phyloP scores from a whole-genome alignment of 1,140 invertebrate genomes.

The Scylla paramamosain region DNA sequence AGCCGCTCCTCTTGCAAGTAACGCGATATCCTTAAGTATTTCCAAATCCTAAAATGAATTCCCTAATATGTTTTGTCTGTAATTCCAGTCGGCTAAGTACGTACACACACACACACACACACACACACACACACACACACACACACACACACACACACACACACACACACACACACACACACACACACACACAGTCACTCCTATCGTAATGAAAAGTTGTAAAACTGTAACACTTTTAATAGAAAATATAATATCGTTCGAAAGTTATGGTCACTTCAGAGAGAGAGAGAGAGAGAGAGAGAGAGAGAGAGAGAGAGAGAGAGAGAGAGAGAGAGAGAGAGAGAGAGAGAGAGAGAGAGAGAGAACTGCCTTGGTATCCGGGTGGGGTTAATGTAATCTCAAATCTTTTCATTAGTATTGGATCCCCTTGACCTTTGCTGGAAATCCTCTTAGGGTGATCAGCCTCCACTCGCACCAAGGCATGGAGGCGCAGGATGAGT shows the following conservation, averaged over 20 bases:
- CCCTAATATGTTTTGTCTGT: neutral
- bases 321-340: too few species aligned
- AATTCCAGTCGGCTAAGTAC: neutral
- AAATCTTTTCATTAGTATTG: conserved; percentile 24
- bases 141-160: conserved; percentile 50
- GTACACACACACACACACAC: conserved; percentile 47
- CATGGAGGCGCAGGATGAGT: neutral
- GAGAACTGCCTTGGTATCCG: neutral
- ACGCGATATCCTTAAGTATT: too few species aligned
- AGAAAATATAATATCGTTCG: neutral
- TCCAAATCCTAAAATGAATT: too few species aligned
- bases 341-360: too few species aligned
- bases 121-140: conserved; percentile 52
- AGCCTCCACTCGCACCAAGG: neutral
- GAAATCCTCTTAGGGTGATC: neutral
- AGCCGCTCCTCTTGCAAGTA: neutral
- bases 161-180: conserved; percentile 39
- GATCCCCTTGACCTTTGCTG: neutral
- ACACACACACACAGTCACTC: conserved; percentile 36
- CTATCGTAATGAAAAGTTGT: too few species aligned
- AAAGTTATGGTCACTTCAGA: neutral
- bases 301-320: neutral
- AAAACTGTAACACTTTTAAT: neutral
- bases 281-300: neutral
- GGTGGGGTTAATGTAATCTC: conserved; percentile 13